Evolutionary conservation across 2,113 vertebrate species (phyloP).

Genomic region (Periophthalmodon schlosseri): DNA sequence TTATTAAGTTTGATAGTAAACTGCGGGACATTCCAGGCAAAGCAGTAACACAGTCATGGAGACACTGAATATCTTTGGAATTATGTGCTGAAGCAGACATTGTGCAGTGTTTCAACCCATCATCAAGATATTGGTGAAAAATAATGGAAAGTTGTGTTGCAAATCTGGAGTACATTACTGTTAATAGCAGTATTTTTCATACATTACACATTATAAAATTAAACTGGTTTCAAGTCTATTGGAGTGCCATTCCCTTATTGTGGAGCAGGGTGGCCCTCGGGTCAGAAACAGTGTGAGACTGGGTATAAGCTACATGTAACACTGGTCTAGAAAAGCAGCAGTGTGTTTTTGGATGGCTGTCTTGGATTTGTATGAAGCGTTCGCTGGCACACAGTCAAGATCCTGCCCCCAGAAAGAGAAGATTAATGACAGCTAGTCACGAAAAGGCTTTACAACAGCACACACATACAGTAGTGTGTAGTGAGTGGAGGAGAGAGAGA

Average conservation of each 20-base stretch:
- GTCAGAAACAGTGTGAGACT: constrained; percentile 47
- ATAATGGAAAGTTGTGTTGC: too few relatives aligned
- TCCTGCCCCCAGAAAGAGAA: constrained; percentile 76
- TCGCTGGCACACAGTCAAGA: constrained; percentile 76
- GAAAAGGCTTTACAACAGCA: constrained; percentile 71
- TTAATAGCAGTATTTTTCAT: too few relatives aligned
- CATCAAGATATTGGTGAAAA: too few relatives aligned
- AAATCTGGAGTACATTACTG: too few relatives aligned
- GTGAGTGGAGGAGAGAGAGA: constrained; percentile 36
- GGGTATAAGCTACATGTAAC: constrained; percentile 50
- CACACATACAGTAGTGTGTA: constrained; percentile 44
- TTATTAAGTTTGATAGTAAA: too few relatives aligned
- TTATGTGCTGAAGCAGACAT: background rate
- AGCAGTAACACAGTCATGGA: too few relatives aligned
- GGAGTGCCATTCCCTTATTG: constrained; percentile 51
- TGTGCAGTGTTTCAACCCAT: too few relatives aligned
- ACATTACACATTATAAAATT: too few relatives aligned
- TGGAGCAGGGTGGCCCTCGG: constrained; percentile 36
- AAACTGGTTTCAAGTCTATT: too few relatives aligned
- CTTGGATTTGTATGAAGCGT: constrained; percentile 72
- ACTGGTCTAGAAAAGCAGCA: constrained; percentile 70
- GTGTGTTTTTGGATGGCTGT: constrained; percentile 71
- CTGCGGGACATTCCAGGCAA: too few relatives aligned
- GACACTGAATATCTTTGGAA: background rate
- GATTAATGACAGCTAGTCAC: constrained; percentile 85